Conservation (phyloP, 2,888 invertebrate genomes). For the Troilus luridus region DNA sequence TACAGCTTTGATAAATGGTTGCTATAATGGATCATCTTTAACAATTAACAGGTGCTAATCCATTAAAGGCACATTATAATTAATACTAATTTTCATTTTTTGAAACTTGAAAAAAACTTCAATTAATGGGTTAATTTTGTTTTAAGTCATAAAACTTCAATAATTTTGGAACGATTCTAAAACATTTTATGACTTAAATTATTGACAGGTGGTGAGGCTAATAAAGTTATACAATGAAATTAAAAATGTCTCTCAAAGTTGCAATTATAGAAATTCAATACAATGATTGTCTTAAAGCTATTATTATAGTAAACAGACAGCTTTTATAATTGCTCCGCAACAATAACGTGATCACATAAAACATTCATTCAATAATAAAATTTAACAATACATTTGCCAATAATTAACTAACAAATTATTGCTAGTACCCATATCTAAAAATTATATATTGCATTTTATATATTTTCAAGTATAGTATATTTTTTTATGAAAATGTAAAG, state of each 20-base stretch:
- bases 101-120: neutral
- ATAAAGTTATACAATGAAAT: neutral
- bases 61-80: neutral
- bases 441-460: neutral
- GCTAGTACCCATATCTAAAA: neutral
- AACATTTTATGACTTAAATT: neutral
- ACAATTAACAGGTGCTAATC: neutral
- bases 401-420: neutral
- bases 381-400: neutral
- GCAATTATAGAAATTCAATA: neutral
- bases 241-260: neutral
- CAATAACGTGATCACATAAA: neutral
- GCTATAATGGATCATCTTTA: neutral
- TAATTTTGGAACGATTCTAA: neutral
- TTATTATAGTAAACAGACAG: neutral
- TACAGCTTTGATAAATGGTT: constrained; percentile 22
- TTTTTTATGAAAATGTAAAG: neutral
- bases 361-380: constrained; percentile 5
- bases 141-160: neutral
- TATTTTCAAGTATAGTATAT: neutral
- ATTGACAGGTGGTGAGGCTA: neutral
- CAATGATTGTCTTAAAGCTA: neutral
- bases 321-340: neutral
- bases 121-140: neutral
- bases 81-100: neutral